phyloP scores from a whole-genome alignment of 2,113 vertebrate species.

The rat (Rattus norvegicus) region DNA sequence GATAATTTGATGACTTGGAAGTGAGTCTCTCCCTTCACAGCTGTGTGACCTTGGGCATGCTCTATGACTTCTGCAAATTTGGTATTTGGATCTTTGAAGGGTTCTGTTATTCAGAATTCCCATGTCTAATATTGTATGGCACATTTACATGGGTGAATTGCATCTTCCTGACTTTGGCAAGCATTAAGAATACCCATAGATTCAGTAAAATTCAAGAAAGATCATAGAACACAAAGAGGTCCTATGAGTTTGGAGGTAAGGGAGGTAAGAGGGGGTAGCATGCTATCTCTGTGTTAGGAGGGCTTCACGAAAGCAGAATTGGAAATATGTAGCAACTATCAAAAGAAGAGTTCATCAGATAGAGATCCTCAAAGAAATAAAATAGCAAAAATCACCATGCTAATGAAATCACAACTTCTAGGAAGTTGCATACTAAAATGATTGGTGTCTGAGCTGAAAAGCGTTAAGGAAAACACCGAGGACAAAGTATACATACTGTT shows the following conservation, averaged over 20 bases:
- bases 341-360: neutral
- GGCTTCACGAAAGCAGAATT: conserved; percentile 5
- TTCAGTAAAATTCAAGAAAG: conserved; percentile 18
- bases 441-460: neutral
- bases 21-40: neutral
- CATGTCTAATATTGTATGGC: neutral
- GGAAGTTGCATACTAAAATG: neutral
- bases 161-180: neutral
- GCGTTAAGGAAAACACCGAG: neutral
- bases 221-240: neutral
- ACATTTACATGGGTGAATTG: neutral
- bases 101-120: conserved; percentile 24
- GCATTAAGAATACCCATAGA: neutral
- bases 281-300: neutral
- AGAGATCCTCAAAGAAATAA: neutral
- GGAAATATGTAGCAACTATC: neutral
- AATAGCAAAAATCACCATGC: neutral
- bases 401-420: neutral
- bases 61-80: neutral
- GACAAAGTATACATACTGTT: neutral
- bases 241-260: neutral
- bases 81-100: conserved; percentile 1
- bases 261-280: neutral
- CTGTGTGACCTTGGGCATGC: conserved; percentile 45
- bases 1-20: conserved; percentile 49